These are phyloP conservation scores for Halcyon chelicuti DNA, from an alignment of 2,797 vertebrate species.

Conservation along the genomic window DNA sequence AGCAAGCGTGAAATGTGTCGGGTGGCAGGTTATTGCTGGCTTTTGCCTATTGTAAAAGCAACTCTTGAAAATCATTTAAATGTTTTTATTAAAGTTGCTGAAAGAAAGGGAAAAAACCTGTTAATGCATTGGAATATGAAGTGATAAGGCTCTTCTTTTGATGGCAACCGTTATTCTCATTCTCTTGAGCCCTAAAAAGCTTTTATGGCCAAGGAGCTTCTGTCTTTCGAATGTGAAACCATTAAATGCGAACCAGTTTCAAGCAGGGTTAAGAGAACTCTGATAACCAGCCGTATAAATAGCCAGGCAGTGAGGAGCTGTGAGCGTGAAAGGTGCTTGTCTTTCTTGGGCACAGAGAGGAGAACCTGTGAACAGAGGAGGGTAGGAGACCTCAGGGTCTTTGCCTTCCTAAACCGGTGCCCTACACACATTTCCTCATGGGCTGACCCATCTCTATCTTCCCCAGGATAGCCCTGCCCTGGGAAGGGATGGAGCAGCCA, in stretches of 20 bases:
- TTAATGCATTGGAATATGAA: background rate
- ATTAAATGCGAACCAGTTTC: background rate
- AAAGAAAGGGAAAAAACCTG: background rate
- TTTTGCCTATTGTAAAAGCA: background rate
- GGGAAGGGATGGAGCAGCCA: background rate
- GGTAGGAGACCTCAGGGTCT: background rate
- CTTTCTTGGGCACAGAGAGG: background rate
- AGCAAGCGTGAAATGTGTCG: background rate
- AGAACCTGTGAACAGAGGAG: fast-evolving
- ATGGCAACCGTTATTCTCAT: background rate
- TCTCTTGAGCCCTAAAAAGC: background rate
- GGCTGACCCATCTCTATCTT: fast-evolving
- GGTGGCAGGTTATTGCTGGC: background rate
- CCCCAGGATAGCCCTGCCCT: fast-evolving
- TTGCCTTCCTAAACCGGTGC: background rate
- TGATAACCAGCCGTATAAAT: background rate
- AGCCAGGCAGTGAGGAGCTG: background rate
- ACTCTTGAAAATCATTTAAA: background rate
- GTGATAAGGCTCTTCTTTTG: background rate
- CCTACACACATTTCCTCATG: background rate
- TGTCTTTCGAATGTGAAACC: background rate
- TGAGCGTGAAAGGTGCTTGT: no score
- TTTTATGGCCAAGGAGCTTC: background rate
- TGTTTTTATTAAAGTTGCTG: background rate
- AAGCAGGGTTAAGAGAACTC: background rate